These are phyloP conservation scores for Mastomys natalensis DNA, from an alignment of 2,113 vertebrate genomes.

Conservation along the genomic window DNA sequence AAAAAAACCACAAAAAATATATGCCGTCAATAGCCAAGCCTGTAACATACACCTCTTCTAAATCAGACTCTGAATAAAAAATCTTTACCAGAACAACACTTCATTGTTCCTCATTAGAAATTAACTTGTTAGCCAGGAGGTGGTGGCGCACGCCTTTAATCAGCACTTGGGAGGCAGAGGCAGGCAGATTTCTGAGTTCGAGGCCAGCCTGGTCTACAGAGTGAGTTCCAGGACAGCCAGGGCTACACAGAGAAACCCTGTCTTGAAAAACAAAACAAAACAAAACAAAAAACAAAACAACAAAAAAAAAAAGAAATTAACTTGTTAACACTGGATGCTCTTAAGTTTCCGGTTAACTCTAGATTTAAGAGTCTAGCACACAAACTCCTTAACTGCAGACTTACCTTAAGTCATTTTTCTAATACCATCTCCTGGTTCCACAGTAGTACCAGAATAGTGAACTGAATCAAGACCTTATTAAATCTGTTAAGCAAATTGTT, in stretches of 20 bases:
- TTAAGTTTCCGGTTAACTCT: not conserved
- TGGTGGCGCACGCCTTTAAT: too few species aligned
- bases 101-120: too few species aligned
- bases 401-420: constrained; percentile 9
- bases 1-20: not conserved
- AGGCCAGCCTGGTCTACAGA: too few species aligned
- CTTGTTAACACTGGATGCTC: not conserved
- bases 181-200: too few species aligned
- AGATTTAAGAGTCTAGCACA: not conserved
- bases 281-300: too few species aligned
- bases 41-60: constrained; percentile 18
- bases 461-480: constrained; percentile 18
- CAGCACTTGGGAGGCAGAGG: too few species aligned
- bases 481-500: constrained; percentile 25
- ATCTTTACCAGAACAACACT: not conserved
- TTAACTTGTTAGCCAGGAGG: too few species aligned
- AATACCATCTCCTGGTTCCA: not conserved
- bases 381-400: not conserved
- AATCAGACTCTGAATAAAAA: constrained; percentile 41
- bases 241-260: too few species aligned
- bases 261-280: too few species aligned
- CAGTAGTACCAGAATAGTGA: constrained; percentile 31
- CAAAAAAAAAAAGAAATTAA: too few species aligned
- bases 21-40: not conserved
- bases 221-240: too few species aligned